Evolutionary conservation across 2,797 vertebrate genomes (phyloP).

Genomic region (Pipistrellus kuhlii): DNA sequence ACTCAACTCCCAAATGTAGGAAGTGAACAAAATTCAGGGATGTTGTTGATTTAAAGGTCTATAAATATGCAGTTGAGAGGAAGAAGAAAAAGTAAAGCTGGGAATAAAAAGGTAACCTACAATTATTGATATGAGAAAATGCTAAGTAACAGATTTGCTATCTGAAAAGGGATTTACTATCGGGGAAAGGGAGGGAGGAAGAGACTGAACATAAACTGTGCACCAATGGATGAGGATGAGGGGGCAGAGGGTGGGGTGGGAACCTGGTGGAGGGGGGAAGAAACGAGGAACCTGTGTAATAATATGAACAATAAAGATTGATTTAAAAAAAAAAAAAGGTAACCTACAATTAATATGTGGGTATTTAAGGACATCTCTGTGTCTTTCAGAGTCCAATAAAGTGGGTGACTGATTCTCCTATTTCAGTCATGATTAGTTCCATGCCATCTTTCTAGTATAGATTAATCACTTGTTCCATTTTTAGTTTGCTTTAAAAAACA

Average conservation of each 20-base stretch:
- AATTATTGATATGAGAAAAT: too few species aligned
- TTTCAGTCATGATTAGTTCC: neutral
- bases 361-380: neutral
- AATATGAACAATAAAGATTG: too few species aligned
- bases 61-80: slow-evolving; percentile 28
- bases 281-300: too few species aligned
- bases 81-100: neutral
- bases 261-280: too few species aligned
- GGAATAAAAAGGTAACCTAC: neutral
- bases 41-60: slow-evolving; percentile 58
- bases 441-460: neutral
- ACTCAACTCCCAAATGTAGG: slow-evolving; percentile 42
- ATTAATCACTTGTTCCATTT: neutral
- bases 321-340: too few species aligned
- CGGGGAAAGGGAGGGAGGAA: too few species aligned
- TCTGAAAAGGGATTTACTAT: too few species aligned
- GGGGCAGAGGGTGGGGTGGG: too few species aligned
- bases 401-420: neutral
- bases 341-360: neutral
- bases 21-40: slow-evolving; percentile 59
- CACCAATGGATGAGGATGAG: too few species aligned
- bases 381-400: neutral
- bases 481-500: slow-evolving; percentile 30
- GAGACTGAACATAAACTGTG: too few species aligned
- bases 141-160: too few species aligned